Percentiles rank a stretch among this genome's conserved stretches.
phyloP scores from a whole-genome alignment of 2,797 vertebrate species.

The Limosa lapponica region DNA sequence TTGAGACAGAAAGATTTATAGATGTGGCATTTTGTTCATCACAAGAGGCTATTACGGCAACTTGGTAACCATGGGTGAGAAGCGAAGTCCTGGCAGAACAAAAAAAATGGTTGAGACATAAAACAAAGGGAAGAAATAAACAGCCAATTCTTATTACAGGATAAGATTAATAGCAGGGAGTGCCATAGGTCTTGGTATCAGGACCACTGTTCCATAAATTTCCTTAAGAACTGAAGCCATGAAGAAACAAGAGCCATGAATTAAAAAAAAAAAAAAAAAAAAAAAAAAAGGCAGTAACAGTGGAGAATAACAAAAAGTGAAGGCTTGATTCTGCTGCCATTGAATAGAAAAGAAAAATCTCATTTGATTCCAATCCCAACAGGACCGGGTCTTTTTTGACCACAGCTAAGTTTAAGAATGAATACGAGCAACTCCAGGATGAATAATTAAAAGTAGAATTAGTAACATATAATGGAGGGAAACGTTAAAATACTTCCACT shows the following conservation, averaged over 20 bases:
- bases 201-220: slow-evolving; percentile 44
- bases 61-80: slow-evolving; percentile 52
- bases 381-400: background rate
- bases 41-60: slow-evolving; percentile 50
- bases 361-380: background rate
- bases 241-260: background rate
- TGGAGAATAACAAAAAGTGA: background rate
- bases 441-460: background rate
- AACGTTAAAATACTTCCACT: background rate
- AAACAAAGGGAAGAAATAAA: slow-evolving; percentile 56
- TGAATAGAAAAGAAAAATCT: background rate
- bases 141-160: slow-evolving; percentile 19
- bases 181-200: slow-evolving; percentile 34
- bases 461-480: background rate
- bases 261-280: background rate
- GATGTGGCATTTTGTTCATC: slow-evolving; percentile 42
- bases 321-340: background rate
- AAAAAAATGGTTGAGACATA: background rate
- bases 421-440: background rate
- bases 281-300: background rate
- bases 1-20: slow-evolving; percentile 58
- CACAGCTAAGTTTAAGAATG: background rate
- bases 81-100: background rate
- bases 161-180: slow-evolving; percentile 42
- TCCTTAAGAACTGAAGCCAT: background rate